phyloP scores from a whole-genome alignment of 2,888 invertebrate species.

The Drosophila crucigera region DNA sequence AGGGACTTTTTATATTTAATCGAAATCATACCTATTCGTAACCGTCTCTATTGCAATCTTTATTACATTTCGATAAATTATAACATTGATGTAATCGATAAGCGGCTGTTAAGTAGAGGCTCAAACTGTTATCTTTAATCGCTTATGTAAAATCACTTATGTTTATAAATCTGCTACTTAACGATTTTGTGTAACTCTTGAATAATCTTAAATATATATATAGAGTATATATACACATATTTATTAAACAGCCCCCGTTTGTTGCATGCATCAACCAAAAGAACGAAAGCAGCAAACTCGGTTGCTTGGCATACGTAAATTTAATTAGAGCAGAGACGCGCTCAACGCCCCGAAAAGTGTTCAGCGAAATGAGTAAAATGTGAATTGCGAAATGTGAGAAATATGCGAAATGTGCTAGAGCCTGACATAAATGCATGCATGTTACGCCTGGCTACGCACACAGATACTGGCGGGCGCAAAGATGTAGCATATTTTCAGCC shows the following conservation, averaged over 20 bases:
- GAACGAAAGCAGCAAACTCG: slow-evolving; percentile 14
- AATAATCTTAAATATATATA: neutral
- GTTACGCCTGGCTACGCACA: slow-evolving; percentile 37
- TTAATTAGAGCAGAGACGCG: slow-evolving; percentile 68
- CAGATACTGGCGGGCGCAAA: slow-evolving; percentile 6
- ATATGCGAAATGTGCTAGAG: slow-evolving; percentile 30
- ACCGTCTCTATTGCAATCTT: neutral
- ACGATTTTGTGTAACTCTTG: neutral
- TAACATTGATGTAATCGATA: neutral
- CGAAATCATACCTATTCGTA: neutral
- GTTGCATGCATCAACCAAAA: slow-evolving; percentile 13
- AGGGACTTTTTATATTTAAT: neutral
- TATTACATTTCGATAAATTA: neutral
- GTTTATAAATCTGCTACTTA: neutral
- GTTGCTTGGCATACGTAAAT: slow-evolving; percentile 53
- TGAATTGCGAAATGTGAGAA: slow-evolving; percentile 23
- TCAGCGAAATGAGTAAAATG: slow-evolving; percentile 45
- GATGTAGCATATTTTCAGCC: slow-evolving; percentile 21
- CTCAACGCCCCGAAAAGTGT: slow-evolving; percentile 39
- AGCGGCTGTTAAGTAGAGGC: neutral
- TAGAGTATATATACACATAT: neutral
- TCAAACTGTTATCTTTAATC: neutral
- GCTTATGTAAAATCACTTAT: neutral
- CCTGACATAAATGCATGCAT: slow-evolving; percentile 16
- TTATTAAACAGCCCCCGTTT: slow-evolving; percentile 12